Evolutionary conservation across 2,113 vertebrate species (phyloP), one percentile per base, ranked within the genome.

Genomic region (Oreochromis tanganicae): DNA sequence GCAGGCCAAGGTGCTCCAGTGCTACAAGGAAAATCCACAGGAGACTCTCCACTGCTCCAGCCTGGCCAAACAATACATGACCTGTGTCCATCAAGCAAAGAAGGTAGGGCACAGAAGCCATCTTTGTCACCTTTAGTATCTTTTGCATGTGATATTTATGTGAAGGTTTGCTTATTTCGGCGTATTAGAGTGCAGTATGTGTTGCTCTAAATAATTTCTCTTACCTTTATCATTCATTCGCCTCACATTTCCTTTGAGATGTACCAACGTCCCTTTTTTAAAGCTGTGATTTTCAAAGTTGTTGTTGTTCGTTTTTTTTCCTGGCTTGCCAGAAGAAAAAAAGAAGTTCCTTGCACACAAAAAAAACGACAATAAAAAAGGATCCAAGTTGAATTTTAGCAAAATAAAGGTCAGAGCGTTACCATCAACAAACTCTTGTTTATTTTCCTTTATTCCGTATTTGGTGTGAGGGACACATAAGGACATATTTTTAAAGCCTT

Each of bases 11-110:
- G 97, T 99, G 91, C 94, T 99, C 59, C 96, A 94, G 84, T 99
- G 98, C 95, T 99, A 98, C 96, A 94, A 89, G 34, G 95, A 97
- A 90, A 97, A 97, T 88, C 95, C 95, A 48, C 91, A 81, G 34
- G 97, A 99, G 95, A 97, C 97, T 27, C 97, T 99, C 24, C 96
- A 95, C 85, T 99, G 98, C 95, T 98, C 98, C 0, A 94, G 96
- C 91, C 95, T 99, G 93, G 98, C 96, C 88, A 97, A 97, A 90
- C 96, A 98, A 3, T 99, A 98, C 93, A 97, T 97, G 92, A 95
- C 84, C 94, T 99, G 98, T 8, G 97, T 99, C 85, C 97, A 97
- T 8, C 91, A 97, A 2, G 97, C 97, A 88, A 98, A 96, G 90
- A 97, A 98, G 98, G 98, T 98, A 95, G 89, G 89, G 19, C 11